Percentiles rank a stretch among this genome's conserved stretches.
These are phyloP conservation scores for Anneissia japonica DNA, from an alignment of 35 echinoderm and acorn worm genomes.

Conservation along the genomic window DNA sequence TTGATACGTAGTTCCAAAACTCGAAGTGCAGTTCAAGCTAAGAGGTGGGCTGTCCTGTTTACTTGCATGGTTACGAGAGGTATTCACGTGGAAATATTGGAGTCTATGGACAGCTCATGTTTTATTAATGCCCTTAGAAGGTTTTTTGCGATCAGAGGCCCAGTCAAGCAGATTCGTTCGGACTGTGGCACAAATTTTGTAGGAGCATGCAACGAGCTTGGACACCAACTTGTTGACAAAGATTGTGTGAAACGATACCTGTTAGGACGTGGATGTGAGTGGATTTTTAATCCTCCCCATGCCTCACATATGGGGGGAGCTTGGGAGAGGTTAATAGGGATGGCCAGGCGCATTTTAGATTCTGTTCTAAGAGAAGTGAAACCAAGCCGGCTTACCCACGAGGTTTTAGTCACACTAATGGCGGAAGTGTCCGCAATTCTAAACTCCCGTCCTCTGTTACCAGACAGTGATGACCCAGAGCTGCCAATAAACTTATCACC, in stretches of 20 bases:
- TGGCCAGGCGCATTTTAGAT: conserved; percentile 27
- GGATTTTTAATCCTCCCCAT: conserved; percentile 37
- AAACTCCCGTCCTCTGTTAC: conserved; percentile 37
- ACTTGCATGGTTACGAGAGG: conserved; percentile 40
- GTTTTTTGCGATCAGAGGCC: conserved; percentile 45
- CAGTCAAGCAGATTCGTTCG: conserved; percentile 24
- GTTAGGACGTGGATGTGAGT: conserved; percentile 21
- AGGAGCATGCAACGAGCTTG: conserved; percentile 40
- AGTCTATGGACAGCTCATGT: conserved; percentile 43
- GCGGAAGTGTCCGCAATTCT: conserved; percentile 40
- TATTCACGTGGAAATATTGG: conserved; percentile 56
- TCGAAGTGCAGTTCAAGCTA: conserved; percentile 23
- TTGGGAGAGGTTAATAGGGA: conserved; percentile 43
- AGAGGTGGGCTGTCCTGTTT: conserved; percentile 57
- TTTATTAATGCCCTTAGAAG: conserved; percentile 59
- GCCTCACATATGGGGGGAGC: conserved; percentile 46
- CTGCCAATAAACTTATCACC: conserved; percentile 42
- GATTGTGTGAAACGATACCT: conserved; percentile 26
- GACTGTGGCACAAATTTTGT: conserved; percentile 57
- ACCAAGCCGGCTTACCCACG: conserved; percentile 50
- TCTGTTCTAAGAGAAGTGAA: conserved; percentile 40
- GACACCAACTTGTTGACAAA: conserved; percentile 23
- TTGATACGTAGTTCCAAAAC: conserved; percentile 26
- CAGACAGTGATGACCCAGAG: conserved; percentile 26
- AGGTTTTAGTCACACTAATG: conserved; percentile 47